Evolutionary conservation across 2,797 vertebrate species (phyloP).

Genomic region (Molossus molossus): DNA sequence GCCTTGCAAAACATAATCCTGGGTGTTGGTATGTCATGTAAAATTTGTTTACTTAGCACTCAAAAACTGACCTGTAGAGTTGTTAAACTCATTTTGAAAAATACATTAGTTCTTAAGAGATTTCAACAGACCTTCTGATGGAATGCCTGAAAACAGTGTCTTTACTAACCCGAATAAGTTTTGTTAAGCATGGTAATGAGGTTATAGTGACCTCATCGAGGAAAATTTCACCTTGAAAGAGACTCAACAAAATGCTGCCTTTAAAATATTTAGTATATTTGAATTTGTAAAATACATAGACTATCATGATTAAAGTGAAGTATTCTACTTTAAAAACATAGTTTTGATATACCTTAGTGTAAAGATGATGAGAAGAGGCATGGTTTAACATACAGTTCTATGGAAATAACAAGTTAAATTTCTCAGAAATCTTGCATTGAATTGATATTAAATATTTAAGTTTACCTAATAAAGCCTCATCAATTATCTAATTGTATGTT

Average conservation of each 20-base stretch:
- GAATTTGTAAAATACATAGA: not conserved
- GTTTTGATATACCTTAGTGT: not conserved
- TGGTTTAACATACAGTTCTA: not conserved
- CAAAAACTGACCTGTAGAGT: not conserved
- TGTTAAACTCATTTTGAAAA: constrained; percentile 6
- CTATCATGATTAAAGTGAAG: constrained; percentile 10
- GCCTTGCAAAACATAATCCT: not conserved
- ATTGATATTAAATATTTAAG: constrained; percentile 51
- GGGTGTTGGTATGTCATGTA: not conserved
- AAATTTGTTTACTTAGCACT: constrained; percentile 25
- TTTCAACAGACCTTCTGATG: not conserved
- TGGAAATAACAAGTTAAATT: constrained; percentile 27
- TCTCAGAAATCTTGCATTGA: constrained; percentile 61
- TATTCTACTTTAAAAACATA: constrained; percentile 36
- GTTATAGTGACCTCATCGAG: constrained; percentile 11
- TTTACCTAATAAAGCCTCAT: constrained; percentile 38
- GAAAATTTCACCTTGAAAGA: constrained; percentile 36
- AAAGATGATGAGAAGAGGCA: not conserved
- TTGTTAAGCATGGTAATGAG: constrained; percentile 18
- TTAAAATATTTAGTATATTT: constrained; percentile 32
- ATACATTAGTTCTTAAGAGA: not conserved
- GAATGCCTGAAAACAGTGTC: constrained; percentile 6
- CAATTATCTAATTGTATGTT: constrained; percentile 33
- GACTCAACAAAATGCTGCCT: constrained; percentile 17
- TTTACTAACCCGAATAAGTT: not conserved